Base-by-base conservation (phyloP, 2,113 vertebrate genomes). In the Plecotus auritus region DNA sequence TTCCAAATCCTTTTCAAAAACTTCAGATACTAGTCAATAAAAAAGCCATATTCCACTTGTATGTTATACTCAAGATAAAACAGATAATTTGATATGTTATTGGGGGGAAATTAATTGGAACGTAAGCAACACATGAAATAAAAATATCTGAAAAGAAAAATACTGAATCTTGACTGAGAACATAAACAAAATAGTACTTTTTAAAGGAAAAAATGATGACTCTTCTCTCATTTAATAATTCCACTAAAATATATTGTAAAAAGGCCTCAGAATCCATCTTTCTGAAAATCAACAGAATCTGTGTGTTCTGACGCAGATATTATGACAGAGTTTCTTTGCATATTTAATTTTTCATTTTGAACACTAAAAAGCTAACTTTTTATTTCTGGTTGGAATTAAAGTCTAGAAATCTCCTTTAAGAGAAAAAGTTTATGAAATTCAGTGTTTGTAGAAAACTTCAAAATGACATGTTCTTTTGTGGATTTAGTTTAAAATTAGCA, bases 201-300 rank as follows among this genome's bases (percentile, higher is more conserved):
- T 80, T 56, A 18, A 26, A 54, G 26, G 20, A 74, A 95, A 67
- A 96, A 92, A 95, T 35, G 10, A 85, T 77, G 85, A 94, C 45
- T 97, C 30, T 88, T 11, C 86, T 96, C 82, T 97, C 80, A 72
- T 91, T 96, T 93, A 96, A 86, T 94, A 86, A 35, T 97, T 97
- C 86, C 90, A 96, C 97, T 97, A 95, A 70, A 93, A 96, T 32
- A 96, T 86, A 56, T 87, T 96, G 90, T 97, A 95, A 97, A 97
- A 97, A 81, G 95, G 64, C 67, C 96, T 84, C 69, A 88, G 64
- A 97, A 96, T 95, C n/a, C 67, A 93, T 87, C 69, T 90, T 49
- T 84, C 28, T 95, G 96, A 96, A 96, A 96, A 96, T 91, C 84
- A 97, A 97, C 37, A 96, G 91, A 97, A 87, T 94, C 47, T 93